These are phyloP conservation scores for cattle (Bos taurus) DNA, from an alignment of 2,113 vertebrate genomes.

Conservation along the genomic window DNA sequence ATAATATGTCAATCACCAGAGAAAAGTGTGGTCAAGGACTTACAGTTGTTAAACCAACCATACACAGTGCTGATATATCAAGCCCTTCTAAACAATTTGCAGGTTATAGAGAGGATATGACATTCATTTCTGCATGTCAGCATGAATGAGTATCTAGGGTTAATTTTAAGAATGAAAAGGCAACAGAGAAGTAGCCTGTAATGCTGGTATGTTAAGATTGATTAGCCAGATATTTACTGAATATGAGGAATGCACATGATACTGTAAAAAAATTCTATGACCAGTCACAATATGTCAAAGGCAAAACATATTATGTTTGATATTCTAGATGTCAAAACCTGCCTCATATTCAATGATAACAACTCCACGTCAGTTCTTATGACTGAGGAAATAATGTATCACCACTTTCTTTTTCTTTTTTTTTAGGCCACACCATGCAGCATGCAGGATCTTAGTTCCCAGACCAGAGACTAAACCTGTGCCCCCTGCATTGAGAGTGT, in stretches of 20 bases:
- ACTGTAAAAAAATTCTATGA: not conserved
- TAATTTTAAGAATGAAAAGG: constrained; percentile 36
- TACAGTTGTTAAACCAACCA: not conserved
- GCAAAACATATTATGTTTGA: not conserved
- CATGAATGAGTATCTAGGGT: constrained; percentile 10
- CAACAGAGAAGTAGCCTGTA: not conserved
- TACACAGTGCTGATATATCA: not conserved
- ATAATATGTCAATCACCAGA: not conserved
- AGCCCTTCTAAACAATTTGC: not conserved
- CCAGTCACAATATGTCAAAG: not conserved
- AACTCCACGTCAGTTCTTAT: not conserved
- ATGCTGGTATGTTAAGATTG: not conserved
- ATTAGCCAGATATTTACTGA: not conserved
- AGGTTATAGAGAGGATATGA: not conserved
- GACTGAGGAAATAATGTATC: not conserved
- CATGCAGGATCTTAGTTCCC: not conserved
- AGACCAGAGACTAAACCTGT: not conserved
- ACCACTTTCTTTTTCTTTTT: not conserved
- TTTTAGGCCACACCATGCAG: not conserved
- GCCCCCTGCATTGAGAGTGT: not conserved
- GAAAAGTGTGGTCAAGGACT: not conserved
- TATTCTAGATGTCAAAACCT: not conserved
- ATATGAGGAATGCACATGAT: not conserved
- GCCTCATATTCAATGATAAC: not conserved
- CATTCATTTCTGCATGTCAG: not conserved